phyloP scores from a whole-genome alignment of 2,113 vertebrate genomes.

The Holacanthus passer region DNA sequence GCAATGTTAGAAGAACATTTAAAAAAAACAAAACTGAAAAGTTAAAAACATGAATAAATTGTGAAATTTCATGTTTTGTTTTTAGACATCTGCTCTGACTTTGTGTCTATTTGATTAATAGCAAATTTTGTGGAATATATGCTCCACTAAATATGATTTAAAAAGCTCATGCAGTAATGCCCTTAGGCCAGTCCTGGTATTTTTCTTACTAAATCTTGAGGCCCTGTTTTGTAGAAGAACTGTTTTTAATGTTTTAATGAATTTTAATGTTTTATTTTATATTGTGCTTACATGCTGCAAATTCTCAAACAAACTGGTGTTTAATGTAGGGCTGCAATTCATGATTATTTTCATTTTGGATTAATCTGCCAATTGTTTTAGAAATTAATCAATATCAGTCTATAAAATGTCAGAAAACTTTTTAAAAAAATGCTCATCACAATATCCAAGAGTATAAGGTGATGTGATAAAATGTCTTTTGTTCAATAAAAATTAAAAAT shows the following conservation, averaged over 20 bases:
- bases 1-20: not conserved
- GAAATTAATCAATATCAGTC: not conserved
- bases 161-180: not conserved
- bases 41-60: too few species aligned
- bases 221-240: not conserved
- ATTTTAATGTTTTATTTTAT: not conserved
- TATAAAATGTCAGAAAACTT: not conserved
- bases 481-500: not conserved
- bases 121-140: not conserved
- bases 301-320: not conserved
- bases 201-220: too few species aligned
- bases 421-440: not conserved
- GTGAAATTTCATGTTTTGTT: not conserved
- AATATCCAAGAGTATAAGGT: not conserved
- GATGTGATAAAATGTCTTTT: not conserved
- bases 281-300: not conserved
- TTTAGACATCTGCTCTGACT: not conserved
- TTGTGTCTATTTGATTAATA: too few species aligned
- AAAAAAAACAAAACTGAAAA: not conserved
- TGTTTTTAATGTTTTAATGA: not conserved
- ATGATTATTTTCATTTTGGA: not conserved
- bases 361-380: not conserved
- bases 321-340: not conserved
- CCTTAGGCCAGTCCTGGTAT: not conserved
- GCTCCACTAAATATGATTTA: not conserved